phyloP scores from a whole-genome alignment of 2,888 invertebrate genomes.

The Lydus trimaculatus region DNA sequence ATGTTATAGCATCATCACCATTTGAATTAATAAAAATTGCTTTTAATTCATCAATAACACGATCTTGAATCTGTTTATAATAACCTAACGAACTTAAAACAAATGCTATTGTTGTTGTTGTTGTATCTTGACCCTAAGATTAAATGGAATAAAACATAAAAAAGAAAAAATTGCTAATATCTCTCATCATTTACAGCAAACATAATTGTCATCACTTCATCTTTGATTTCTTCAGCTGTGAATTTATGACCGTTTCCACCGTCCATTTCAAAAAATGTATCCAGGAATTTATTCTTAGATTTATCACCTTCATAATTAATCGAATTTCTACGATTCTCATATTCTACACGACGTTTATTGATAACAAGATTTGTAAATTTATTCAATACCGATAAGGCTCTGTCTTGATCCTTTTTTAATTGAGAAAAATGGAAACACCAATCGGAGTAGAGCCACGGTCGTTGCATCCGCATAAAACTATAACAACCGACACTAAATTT shows the following conservation, averaged over 20 bases:
- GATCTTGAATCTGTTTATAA: conserved; percentile 38
- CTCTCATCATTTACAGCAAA: too few relatives aligned
- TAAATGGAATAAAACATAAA: too few relatives aligned
- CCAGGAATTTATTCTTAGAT: conserved; percentile 31
- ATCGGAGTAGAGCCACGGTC: conserved; percentile 41
- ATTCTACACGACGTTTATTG: conserved; percentile 32
- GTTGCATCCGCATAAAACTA: conserved; percentile 34
- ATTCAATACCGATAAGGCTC: conserved; percentile 36
- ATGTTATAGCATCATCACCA: conserved; percentile 34
- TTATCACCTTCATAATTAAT: too few relatives aligned
- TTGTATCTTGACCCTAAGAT: conserved; percentile 47
- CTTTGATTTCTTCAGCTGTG: conserved; percentile 41
- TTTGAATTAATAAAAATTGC: conserved; percentile 33
- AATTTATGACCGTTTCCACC: conserved; percentile 33
- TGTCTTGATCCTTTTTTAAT: conserved; percentile 39
- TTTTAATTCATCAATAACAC: conserved; percentile 28
- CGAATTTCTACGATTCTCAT: conserved; percentile 22
- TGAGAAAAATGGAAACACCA: conserved; percentile 38
- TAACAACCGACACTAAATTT: conserved; percentile 35
- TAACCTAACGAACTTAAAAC: conserved; percentile 42
- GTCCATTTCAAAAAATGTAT: conserved; percentile 36
- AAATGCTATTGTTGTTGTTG: conserved; percentile 42
- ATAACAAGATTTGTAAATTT: conserved; percentile 40
- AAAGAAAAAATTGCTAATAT: too few relatives aligned
- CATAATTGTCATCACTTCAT: conserved; percentile 45